These are phyloP conservation scores for Urophycis tenuis DNA, from an alignment of 2,797 vertebrate genomes.

Conservation along the genomic window DNA sequence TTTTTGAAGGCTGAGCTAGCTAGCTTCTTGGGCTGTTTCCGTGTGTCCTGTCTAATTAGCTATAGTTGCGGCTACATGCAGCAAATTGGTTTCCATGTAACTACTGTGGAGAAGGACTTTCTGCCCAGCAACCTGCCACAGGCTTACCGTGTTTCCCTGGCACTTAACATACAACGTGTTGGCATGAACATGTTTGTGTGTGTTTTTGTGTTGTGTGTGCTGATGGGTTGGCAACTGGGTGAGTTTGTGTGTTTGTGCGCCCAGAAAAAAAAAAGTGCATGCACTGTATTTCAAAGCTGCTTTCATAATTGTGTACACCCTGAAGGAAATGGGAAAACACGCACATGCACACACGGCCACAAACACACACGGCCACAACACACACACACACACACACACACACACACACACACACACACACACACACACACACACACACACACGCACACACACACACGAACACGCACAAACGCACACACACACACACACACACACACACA, in stretches of 20 bases:
- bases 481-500: constrained; percentile 3
- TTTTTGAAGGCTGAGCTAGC: neutral
- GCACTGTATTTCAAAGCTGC: neutral
- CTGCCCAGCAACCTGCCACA: constrained; percentile 5
- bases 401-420: no score
- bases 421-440: no score
- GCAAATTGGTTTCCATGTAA: constrained; percentile 10
- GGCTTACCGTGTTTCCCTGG: constrained; percentile 16
- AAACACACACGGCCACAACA: neutral
- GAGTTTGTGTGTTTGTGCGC: constrained; percentile 1
- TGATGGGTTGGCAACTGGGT: neutral
- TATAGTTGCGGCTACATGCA: neutral
- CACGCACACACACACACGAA: no score
- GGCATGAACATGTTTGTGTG: neutral
- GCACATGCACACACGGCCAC: neutral
- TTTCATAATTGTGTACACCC: neutral
- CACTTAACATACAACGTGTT: neutral
- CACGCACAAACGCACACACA: neutral
- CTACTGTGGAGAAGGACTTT: neutral
- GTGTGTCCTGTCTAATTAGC: neutral
- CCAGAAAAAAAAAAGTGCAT: constrained; percentile 6
- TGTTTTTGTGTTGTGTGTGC: neutral
- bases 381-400: neutral
- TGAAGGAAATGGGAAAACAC: constrained; percentile 6
- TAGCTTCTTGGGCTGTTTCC: neutral